A percentile compares a stretch with the other conserved stretches of the same genome.
phyloP scores from a whole-genome alignment of 2,888 invertebrate genomes.

The Lithophane leautieri region DNA sequence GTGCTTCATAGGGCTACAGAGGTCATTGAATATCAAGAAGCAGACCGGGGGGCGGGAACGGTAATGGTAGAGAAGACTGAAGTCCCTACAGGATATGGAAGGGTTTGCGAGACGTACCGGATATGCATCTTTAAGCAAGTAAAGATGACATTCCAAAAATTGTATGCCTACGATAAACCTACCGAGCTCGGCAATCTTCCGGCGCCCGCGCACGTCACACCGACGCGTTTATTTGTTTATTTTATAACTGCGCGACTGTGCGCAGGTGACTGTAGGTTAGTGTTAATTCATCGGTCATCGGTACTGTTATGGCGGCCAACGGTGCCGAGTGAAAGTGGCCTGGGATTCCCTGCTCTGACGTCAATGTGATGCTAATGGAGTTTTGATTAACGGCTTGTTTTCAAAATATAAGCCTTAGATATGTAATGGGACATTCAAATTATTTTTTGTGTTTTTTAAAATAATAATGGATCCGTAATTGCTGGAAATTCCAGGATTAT shows the following conservation, averaged over 20 bases:
- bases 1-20: too few species aligned
- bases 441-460: constrained; percentile 18
- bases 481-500: constrained; percentile 22
- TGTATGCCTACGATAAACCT: constrained; percentile 1
- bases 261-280: constrained; percentile 26
- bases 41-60: too few species aligned
- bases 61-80: too few species aligned
- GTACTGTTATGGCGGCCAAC: constrained; percentile 41
- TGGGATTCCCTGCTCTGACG: constrained; percentile 55
- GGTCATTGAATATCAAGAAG: too few species aligned
- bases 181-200: neutral
- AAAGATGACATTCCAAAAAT: constrained; percentile 25
- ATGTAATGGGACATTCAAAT: neutral
- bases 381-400: constrained; percentile 31
- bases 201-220: constrained; percentile 14
- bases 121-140: neutral
- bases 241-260: constrained; percentile 17
- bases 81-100: too few species aligned
- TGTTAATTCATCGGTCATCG: constrained; percentile 46
- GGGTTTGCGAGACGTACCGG: too few species aligned
- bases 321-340: constrained; percentile 54
- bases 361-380: constrained; percentile 37
- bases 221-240: constrained; percentile 44
- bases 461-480: neutral
- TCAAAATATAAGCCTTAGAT: constrained; percentile 20